Conservation (phyloP, 1,140 invertebrate species). For the Acyrthosiphon pisum region DNA sequence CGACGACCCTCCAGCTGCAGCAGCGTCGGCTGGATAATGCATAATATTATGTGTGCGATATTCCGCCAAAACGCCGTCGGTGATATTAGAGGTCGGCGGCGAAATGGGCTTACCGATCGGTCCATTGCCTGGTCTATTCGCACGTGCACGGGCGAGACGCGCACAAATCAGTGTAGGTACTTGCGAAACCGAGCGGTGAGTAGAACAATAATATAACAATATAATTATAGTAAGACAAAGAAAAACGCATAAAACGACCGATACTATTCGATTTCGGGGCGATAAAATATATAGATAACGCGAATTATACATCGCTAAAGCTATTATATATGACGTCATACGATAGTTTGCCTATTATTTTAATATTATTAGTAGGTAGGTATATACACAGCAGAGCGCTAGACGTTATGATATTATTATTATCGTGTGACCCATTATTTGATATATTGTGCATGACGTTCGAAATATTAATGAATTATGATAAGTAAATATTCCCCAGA, state of each 20-base stretch:
- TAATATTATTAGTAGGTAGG: too few species aligned
- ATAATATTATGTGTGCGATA: neutral
- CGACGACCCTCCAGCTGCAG: neutral
- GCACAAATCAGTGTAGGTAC: neutral
- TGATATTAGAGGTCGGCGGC: neutral
- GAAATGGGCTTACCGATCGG: neutral
- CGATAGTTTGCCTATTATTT: too few species aligned
- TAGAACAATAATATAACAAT: neutral
- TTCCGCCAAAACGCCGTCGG: neutral
- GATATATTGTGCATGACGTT: slow-evolving; percentile 15
- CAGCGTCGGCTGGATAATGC: too few species aligned
- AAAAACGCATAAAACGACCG: neutral
- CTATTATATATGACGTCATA: neutral
- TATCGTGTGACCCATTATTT: neutral
- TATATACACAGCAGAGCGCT: neutral
- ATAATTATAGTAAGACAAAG: neutral
- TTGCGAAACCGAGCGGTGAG: too few species aligned
- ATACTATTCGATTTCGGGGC: neutral
- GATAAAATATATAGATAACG: neutral
- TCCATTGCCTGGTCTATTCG: neutral
- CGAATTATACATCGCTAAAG: neutral
- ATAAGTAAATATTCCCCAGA: slow-evolving; percentile 10
- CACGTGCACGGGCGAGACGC: too few species aligned
- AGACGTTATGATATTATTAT: neutral
- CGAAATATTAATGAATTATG: slow-evolving; percentile 8